A percentile compares a stretch with the other conserved stretches of the same genome.
Evolutionary conservation across 2,888 invertebrate genomes (phyloP).

Genomic region (Epicampocera succincta): DNA sequence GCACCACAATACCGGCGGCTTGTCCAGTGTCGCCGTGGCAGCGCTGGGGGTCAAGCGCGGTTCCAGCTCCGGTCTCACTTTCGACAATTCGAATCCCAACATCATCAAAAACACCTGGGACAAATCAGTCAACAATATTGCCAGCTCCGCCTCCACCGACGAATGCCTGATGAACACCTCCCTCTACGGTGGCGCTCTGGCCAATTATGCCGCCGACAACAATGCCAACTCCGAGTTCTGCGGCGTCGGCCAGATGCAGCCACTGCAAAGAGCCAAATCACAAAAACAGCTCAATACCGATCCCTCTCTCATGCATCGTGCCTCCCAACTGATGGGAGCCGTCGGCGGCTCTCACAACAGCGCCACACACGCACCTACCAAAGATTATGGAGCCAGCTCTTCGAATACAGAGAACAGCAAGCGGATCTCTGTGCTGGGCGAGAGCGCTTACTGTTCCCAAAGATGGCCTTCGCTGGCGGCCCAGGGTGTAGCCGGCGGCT

Average conservation of each 20-base stretch:
- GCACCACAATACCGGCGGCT: constrained; percentile 80
- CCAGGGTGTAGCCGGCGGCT: constrained; percentile 76
- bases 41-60: constrained; percentile 78
- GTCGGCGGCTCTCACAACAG: constrained; percentile 70
- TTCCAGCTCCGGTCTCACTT: constrained; percentile 81
- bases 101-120: constrained; percentile 95
- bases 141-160: constrained; percentile 81
- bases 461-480: constrained; percentile 80
- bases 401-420: constrained; percentile 75
- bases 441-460: constrained; percentile 81
- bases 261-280: constrained; percentile 87
- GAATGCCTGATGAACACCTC: constrained; percentile 81
- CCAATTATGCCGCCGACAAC: constrained; percentile 83
- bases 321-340: constrained; percentile 83
- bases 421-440: constrained; percentile 81
- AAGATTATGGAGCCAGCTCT: constrained; percentile 66
- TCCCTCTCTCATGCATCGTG: constrained; percentile 85
- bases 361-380: constrained; percentile 64
- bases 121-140: constrained; percentile 89
- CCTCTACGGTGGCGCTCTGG: constrained; percentile 81
- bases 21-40: constrained; percentile 73
- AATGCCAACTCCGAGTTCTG: constrained; percentile 83
- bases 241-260: constrained; percentile 81
- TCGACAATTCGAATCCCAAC: constrained; percentile 83
- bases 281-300: constrained; percentile 94